Evolutionary conservation across 2,888 invertebrate genomes (phyloP).

Genomic region (Drosophila niveifrons): DNA sequence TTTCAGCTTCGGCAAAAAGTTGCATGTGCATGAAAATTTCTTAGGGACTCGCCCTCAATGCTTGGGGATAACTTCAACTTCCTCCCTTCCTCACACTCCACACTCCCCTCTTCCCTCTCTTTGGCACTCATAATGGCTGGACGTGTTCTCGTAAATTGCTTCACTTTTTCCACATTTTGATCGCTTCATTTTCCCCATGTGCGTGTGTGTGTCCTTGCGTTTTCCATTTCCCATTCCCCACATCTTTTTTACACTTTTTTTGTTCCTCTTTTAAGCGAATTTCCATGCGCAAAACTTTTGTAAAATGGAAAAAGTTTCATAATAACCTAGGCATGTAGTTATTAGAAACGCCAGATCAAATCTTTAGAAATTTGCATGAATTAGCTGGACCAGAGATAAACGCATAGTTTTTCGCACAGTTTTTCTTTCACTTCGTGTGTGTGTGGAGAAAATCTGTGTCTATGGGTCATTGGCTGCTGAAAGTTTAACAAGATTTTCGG

Average conservation of each 20-base stretch:
- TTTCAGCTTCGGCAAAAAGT: slow-evolving; percentile 56
- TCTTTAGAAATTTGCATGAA: slow-evolving; percentile 60
- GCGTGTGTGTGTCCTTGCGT: slow-evolving; percentile 53
- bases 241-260: background rate
- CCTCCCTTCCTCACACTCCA: background rate
- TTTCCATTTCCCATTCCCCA: slow-evolving; percentile 14
- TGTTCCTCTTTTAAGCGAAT: slow-evolving; percentile 23
- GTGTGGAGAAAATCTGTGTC: slow-evolving; percentile 12
- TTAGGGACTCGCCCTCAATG: slow-evolving; percentile 14
- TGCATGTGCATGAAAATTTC: slow-evolving; percentile 49
- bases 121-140: slow-evolving; percentile 34
- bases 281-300: slow-evolving; percentile 59
- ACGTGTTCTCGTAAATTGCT: slow-evolving; percentile 66
- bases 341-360: slow-evolving; percentile 58
- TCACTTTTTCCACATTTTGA: slow-evolving; percentile 64
- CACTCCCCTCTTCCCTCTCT: background rate
- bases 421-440: background rate
- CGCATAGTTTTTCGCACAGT: slow-evolving; percentile 3
- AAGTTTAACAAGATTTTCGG: slow-evolving; percentile 27
- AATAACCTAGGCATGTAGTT: slow-evolving; percentile 67
- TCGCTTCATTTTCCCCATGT: slow-evolving; percentile 58
- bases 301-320: slow-evolving; percentile 71
- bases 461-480: slow-evolving; percentile 31
- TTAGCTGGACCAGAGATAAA: slow-evolving; percentile 51
- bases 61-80: slow-evolving; percentile 7